phyloP scores from a whole-genome alignment of 2,113 vertebrate species.

The Pristiophorus japonicus region DNA sequence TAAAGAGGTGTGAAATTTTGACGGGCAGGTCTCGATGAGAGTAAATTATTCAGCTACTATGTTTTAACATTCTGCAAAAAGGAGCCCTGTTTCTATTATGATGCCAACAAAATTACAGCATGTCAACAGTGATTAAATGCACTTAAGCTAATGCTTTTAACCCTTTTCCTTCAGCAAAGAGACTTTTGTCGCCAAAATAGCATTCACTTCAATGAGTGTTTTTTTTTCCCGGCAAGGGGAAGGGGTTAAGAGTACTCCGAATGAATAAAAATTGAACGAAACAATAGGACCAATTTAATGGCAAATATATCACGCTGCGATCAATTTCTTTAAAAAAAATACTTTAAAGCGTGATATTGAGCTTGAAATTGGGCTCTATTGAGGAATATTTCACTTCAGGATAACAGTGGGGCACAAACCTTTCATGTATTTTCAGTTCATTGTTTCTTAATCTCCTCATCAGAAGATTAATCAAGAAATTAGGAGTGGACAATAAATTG shows the following conservation, averaged over 20 bases:
- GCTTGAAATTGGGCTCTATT: not conserved
- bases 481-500: constrained; percentile 17
- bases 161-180: constrained; percentile 5
- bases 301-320: constrained; percentile 1
- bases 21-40: not conserved
- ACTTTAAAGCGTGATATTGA: constrained; percentile 1
- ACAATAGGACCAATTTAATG: constrained; percentile 19
- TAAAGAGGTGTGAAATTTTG: constrained; percentile 34
- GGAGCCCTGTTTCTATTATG: constrained; percentile 10
- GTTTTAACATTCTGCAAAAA: constrained; percentile 32
- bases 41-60: constrained; percentile 34
- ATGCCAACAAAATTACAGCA: constrained; percentile 35
- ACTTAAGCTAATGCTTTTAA: constrained; percentile 36
- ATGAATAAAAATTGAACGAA: not conserved
- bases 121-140: constrained; percentile 37
- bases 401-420: constrained; percentile 13
- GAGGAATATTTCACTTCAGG: constrained; percentile 28
- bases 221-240: not conserved
- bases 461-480: constrained; percentile 25
- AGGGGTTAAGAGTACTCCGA: not conserved
- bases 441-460: constrained; percentile 36
- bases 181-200: constrained; percentile 27
- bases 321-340: constrained; percentile 31
- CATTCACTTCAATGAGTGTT: constrained; percentile 9
- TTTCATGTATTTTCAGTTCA: constrained; percentile 1